Evolutionary conservation across 2,113 vertebrate species (phyloP), one percentile per base, ranked within the genome.

Genomic region (Gallinago jamesoni): DNA sequence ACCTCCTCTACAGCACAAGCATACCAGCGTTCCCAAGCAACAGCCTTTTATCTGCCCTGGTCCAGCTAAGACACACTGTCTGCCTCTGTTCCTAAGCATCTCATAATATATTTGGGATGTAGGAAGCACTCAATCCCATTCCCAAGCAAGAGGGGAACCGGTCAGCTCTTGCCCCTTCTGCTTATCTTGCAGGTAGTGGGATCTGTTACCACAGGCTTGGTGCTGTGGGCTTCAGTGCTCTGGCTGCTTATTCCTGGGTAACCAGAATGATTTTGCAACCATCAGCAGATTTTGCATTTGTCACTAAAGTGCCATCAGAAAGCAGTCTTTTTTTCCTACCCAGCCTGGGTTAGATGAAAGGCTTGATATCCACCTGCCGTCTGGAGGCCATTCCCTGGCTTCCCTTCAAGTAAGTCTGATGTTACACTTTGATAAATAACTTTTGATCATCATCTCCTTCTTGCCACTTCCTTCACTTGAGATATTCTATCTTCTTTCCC

Each of bases 381-480:
- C 77, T 91, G 56, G 11, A 0, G 1, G 48, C 41, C 10, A 3
- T 75, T 94, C 57, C 41, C 53, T 60, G 78, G 64, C 75, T 87
- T 59, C 43, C 23, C 8, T 4, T 86, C 82, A 80, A 64, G 39
- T 47, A n/a, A 16, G 35, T 45, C 52, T 89, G 80, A 84, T 59
- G 43, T 87, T 91, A 82, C 31, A 18, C 48, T 72, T 81, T 53
- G 84, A 96, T 79, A 87, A 93, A 73, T 87, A 84, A 87, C 83
- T 89, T 78, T 60, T 94, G 50, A 88, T 93, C 59, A 33, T 45
- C 48, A 21, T 63, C 67, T 69, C 17, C 45, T 72, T 28, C 84
- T 84, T 87, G 69, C 53, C 66, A 56, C 56, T 78, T 92, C 66
- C 76, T 92, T 94, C 87, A 85, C 69, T 91, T 91, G 70, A 8